Base-by-base conservation (phyloP, 1,140 invertebrate species). In the Musca vetustissima region DNA sequence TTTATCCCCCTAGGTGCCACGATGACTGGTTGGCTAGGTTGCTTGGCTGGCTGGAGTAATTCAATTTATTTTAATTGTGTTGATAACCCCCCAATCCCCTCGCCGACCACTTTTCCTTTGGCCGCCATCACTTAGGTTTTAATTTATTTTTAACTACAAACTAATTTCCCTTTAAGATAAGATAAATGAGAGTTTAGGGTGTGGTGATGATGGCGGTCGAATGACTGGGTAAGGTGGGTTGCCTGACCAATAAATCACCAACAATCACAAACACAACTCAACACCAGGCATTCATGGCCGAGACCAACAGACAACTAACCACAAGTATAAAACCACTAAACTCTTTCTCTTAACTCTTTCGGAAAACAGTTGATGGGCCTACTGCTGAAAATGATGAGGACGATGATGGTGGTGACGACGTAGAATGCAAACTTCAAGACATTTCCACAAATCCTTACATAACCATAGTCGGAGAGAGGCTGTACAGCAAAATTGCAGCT, bases 261-360 rank as follows among this genome's bases (percentile, higher is more conserved):
- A 13, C 36, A 43, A 43, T 43, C 36, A 43, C n/a, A n/a, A n/a
- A 43, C 36, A 43, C 36, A 43, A 43, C 36, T 43, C 36, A 43
- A 11, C 36, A 15, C 28, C 24, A 59, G n/a, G 53, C 21, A 28
- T 28, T 28, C 28, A 28, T 28, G 3, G 3, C 28, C 3, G 28
- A 4, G 28, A 8, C 28, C 28, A n/a, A n/a, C n/a, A 28, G 28
- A 7, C 24, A 59, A 57, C 36, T 11, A 25, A 59, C 55, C 55
- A 59, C 55, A 59, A 59, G 55, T 59, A 25, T 17, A 59, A 59
- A 59, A 59, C 55, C 55, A 59, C 55, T 28, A 28, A 59, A 59
- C 25, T 59, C 25, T 28, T 59, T 4, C 24, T 15, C 55, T n/a
- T n/a, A 24, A 32, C 14, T 59, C 14, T 43, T 43, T 43, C 13